Evolutionary conservation across 2,113 vertebrate species (phyloP).

Genomic region (Gnathochromis pfefferi): DNA sequence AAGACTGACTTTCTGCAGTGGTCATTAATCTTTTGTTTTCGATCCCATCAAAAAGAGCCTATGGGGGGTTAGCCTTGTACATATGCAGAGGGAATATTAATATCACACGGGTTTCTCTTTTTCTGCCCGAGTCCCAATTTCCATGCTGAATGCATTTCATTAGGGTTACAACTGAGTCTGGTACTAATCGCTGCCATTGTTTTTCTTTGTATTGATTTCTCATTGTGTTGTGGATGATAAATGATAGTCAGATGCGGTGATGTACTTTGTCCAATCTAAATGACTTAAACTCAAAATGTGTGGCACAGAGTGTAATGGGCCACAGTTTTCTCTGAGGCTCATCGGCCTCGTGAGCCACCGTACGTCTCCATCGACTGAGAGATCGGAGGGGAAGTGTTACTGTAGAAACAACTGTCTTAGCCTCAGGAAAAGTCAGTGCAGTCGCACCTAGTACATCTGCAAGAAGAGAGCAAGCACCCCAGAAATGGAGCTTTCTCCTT

Average conservation of each 20-base stretch:
- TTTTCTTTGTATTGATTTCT: conserved; percentile 48
- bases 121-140: conserved; percentile 13
- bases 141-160: conserved; percentile 32
- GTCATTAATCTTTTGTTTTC: conserved; percentile 62
- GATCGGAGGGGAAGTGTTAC: neutral
- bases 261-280: conserved; percentile 9
- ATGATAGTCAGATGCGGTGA: conserved; percentile 6
- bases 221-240: conserved; percentile 35
- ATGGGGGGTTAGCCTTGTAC: conserved; percentile 3
- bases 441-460: conserved; percentile 13
- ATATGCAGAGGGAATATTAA: conserved; percentile 52
- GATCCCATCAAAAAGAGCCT: conserved; percentile 37
- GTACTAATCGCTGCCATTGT: conserved; percentile 23
- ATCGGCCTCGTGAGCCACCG: neutral
- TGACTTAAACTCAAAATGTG: conserved; percentile 1
- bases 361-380: neutral
- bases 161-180: conserved; percentile 1
- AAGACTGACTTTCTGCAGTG: conserved; percentile 22
- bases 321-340: neutral
- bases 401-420: conserved; percentile 35
- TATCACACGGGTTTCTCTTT: conserved; percentile 25
- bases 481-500: neutral
- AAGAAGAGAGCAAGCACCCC: neutral
- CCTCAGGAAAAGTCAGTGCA: conserved; percentile 47
- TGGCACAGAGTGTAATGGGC: neutral